Conservation (phyloP, 2,888 invertebrate genomes). For the Dasysyrphus tricinctus region DNA sequence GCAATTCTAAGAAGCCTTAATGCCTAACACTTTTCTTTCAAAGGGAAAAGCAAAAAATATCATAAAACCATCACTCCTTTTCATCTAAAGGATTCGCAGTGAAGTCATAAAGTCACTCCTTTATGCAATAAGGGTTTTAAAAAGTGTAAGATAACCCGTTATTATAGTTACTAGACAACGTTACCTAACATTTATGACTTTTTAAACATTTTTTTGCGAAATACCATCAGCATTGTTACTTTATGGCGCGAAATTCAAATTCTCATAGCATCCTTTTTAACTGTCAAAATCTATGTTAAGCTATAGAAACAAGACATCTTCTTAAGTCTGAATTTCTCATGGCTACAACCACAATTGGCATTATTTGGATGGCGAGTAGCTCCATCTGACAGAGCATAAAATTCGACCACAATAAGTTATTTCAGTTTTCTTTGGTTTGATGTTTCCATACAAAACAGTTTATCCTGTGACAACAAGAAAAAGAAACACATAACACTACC, state of each 20-base stretch:
- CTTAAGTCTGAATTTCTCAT: constrained; percentile 59
- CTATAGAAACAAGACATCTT: background rate
- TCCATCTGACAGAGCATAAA: constrained; percentile 68
- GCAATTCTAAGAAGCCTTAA: constrained; percentile 8
- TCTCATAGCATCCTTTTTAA: constrained; percentile 8
- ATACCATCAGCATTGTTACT: background rate
- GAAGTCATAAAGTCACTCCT: constrained; percentile 34
- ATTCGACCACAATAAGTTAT: constrained; percentile 62
- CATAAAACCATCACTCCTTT: constrained; percentile 30
- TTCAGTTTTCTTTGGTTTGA: constrained; percentile 50
- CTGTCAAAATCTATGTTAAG: background rate
- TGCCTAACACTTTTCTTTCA: constrained; percentile 7
- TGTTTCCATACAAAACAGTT: constrained; percentile 58
- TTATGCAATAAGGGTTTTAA: constrained; percentile 54
- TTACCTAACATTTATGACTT: constrained; percentile 55
- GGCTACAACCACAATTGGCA: constrained; percentile 53
- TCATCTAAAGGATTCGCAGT: constrained; percentile 46
- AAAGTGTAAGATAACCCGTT: constrained; percentile 60
- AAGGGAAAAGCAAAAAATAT: constrained; percentile 8
- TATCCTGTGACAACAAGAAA: constrained; percentile 50
- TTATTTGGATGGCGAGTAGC: constrained; percentile 44
- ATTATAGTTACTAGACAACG: constrained; percentile 8
- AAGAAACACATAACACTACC: constrained; percentile 23
- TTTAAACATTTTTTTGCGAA: background rate
- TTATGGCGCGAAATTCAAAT: constrained; percentile 37